Evolutionary conservation across 2,888 invertebrate genomes (phyloP).

Genomic region (Plemyria rubiginata): DNA sequence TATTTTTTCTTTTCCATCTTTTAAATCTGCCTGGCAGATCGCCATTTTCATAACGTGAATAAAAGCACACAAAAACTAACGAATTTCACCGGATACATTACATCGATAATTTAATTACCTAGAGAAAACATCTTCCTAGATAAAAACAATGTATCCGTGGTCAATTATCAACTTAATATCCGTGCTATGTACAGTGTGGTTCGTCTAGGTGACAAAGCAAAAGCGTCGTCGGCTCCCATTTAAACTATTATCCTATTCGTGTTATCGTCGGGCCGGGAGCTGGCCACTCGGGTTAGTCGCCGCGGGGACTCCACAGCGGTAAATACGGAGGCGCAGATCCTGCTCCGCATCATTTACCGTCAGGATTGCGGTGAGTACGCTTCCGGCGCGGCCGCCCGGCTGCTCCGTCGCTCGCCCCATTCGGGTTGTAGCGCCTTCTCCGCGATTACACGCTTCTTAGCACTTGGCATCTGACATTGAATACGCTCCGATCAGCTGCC

Average conservation of each 20-base stretch:
- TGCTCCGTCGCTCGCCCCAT: conserved; percentile 6
- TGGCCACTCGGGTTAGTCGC: conserved; percentile 77
- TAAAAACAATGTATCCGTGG: conserved; percentile 73
- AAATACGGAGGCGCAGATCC: conserved; percentile 83
- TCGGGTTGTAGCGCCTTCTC: conserved; percentile 18
- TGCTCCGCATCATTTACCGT: conserved; percentile 81
- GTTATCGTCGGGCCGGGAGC: conserved; percentile 79
- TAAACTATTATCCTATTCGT: conserved; percentile 81
- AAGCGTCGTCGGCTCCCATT: conserved; percentile 77
- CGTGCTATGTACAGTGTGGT: conserved; percentile 74
- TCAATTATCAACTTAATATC: conserved; percentile 64
- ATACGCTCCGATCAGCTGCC: conserved; percentile 77
- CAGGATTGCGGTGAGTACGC: conserved; percentile 81
- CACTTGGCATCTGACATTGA: conserved; percentile 78
- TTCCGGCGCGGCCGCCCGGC: conserved; percentile 34
- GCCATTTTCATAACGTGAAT: conserved; percentile 53
- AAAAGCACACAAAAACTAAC: conserved; percentile 48
- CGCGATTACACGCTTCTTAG: conserved; percentile 33
- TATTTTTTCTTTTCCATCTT: conserved; percentile 50
- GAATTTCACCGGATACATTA: conserved; percentile 80
- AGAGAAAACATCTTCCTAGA: conserved; percentile 63
- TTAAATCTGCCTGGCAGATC: conserved; percentile 48
- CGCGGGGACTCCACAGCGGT: conserved; percentile 81
- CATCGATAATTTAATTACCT: conserved; percentile 79
- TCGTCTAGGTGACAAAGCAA: conserved; percentile 81